phyloP scores from a whole-genome alignment of 2,113 vertebrate genomes.

The Vombatus ursinus region DNA sequence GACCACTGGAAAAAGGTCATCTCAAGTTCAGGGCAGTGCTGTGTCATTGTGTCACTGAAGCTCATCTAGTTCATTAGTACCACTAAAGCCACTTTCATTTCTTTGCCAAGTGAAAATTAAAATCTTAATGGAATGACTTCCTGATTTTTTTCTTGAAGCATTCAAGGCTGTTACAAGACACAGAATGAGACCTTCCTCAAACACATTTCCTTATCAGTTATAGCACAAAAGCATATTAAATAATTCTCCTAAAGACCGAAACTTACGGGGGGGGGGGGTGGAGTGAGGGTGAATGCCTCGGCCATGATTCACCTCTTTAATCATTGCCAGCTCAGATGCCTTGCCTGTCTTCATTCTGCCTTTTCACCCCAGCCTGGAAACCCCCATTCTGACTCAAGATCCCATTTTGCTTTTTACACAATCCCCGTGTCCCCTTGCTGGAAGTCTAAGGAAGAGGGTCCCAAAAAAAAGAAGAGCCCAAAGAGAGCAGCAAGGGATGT shows the following conservation, averaged over 20 bases:
- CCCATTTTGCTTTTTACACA: background rate
- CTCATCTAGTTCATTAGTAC: slow-evolving; percentile 52
- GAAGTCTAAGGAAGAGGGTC: background rate
- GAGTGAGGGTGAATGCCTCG: background rate
- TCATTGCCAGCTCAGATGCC: slow-evolving; percentile 28
- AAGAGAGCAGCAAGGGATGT: background rate
- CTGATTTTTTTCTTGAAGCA: slow-evolving; percentile 18
- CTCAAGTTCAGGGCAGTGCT: slow-evolving; percentile 39
- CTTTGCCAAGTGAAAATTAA: slow-evolving; percentile 62
- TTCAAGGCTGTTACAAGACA: slow-evolving; percentile 50
- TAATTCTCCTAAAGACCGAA: slow-evolving; percentile 52
- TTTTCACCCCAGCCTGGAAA: background rate
- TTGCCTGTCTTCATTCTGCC: background rate
- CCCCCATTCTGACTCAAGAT: background rate
- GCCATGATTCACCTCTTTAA: background rate
- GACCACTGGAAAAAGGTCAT: slow-evolving; percentile 58
- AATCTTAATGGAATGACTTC: slow-evolving; percentile 68
- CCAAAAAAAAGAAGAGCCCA: background rate
- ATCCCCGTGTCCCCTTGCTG: background rate
- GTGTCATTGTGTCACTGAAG: slow-evolving; percentile 53
- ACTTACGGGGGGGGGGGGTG: background rate
- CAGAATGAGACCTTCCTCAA: slow-evolving; percentile 61
- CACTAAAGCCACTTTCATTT: slow-evolving; percentile 32
- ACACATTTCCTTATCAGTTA: slow-evolving; percentile 68
- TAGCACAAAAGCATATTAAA: slow-evolving; percentile 56